Evolutionary conservation across 1,140 invertebrate genomes (phyloP).

Genomic region (Oscheius sp.): DNA sequence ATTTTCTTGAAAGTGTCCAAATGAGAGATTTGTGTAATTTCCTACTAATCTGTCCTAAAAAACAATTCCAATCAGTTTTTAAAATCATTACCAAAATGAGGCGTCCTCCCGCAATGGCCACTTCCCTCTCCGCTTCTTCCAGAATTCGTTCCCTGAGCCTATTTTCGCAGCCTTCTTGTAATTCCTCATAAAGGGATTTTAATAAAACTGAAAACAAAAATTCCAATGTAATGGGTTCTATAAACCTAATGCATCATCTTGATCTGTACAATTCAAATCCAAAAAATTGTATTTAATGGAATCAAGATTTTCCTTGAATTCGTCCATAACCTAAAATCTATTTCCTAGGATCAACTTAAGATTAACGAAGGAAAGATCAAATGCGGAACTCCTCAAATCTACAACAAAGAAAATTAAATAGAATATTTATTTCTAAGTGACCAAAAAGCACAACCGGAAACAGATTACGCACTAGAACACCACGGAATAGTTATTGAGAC

Average conservation of each 20-base stretch:
- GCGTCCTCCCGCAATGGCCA: no score
- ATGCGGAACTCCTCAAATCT: not conserved
- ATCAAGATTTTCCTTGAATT: not conserved
- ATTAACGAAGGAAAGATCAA: not conserved
- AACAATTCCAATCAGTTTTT: no score
- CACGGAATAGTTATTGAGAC: no score
- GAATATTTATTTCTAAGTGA: not conserved
- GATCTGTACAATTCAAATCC: not conserved
- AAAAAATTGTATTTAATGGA: not conserved
- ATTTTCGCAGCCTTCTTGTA: not conserved
- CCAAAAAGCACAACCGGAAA: slow-evolving; percentile 1
- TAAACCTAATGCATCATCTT: not conserved
- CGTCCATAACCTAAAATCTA: not conserved
- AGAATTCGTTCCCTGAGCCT: not conserved
- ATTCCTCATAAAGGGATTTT: not conserved
- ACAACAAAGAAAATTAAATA: not conserved
- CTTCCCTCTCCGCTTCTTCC: not conserved
- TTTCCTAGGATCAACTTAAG: not conserved
- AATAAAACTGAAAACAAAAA: not conserved
- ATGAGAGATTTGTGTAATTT: no score
- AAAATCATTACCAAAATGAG: no score
- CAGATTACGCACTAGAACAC: no score
- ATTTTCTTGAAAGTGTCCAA: no score
- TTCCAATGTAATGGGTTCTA: not conserved
- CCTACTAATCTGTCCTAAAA: no score